phyloP scores from a whole-genome alignment of 2,113 vertebrate species.

The Chaetops frenatus region DNA sequence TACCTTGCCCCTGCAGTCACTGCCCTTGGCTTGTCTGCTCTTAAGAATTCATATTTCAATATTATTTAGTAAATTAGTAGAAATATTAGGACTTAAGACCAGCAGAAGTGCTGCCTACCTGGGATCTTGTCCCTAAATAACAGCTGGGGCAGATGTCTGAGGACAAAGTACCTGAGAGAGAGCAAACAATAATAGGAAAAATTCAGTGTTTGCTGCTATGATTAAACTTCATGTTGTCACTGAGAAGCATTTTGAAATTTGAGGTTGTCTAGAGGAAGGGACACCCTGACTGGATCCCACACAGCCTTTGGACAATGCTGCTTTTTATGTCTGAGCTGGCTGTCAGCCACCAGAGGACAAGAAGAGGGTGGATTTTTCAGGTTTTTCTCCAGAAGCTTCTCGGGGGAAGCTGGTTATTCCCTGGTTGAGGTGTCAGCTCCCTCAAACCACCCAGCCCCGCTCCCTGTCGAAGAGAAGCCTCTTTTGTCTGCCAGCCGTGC shows the following conservation, averaged over 20 bases:
- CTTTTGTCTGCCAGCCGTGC: conserved; percentile 56
- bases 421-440: background rate
- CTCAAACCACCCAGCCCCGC: background rate
- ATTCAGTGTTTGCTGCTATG: background rate
- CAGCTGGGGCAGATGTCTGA: background rate
- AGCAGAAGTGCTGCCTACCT: background rate
- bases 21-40: background rate
- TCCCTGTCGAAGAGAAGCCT: background rate
- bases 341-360: background rate
- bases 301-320: background rate
- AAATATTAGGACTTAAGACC: background rate
- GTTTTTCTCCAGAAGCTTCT: background rate
- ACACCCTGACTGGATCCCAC: background rate
- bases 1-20: background rate
- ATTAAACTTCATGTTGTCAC: background rate
- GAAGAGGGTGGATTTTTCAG: rapidly evolving
- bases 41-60: background rate
- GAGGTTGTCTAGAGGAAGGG: background rate
- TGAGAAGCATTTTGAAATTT: background rate
- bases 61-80: background rate
- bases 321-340: background rate
- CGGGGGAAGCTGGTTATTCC: background rate
- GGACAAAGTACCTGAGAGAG: background rate
- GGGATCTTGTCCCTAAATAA: background rate
- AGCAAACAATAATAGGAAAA: background rate